Percentiles rank a stretch among this genome's conserved stretches.
Evolutionary conservation across 2,888 invertebrate species (phyloP).

Genomic region (Hypolimnas misippus): DNA sequence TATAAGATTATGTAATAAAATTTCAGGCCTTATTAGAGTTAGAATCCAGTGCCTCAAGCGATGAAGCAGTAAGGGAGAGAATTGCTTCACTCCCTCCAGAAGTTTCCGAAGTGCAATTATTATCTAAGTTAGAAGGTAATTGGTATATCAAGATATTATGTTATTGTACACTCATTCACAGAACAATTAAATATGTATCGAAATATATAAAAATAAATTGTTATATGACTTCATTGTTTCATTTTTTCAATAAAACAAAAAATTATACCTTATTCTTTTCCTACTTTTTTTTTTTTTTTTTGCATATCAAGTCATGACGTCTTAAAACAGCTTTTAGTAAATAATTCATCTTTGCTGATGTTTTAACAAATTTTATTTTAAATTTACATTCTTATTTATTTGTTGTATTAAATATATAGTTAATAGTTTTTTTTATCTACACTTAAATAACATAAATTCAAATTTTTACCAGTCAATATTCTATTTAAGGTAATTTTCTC

Average conservation of each 20-base stretch:
- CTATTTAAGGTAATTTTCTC: too few species aligned
- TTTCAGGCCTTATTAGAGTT: slow-evolving; percentile 89
- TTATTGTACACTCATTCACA: slow-evolving; percentile 24
- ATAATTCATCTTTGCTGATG: too few species aligned
- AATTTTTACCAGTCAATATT: too few species aligned
- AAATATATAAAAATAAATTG: slow-evolving; percentile 44
- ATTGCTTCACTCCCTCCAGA: slow-evolving; percentile 97
- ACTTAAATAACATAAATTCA: too few species aligned
- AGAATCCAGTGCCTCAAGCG: slow-evolving; percentile 97
- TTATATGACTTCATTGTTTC: slow-evolving; percentile 47
- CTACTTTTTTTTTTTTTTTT: neutral
- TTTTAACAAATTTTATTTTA: too few species aligned
- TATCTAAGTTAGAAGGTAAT: slow-evolving; percentile 93
- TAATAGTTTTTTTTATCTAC: too few species aligned
- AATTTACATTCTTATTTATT: too few species aligned
- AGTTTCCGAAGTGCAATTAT: slow-evolving; percentile 94
- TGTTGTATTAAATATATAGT: too few species aligned
- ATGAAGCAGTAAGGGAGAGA: slow-evolving; percentile 95
- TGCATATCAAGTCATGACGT: neutral
- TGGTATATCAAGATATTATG: slow-evolving; percentile 32
- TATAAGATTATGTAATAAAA: too few species aligned
- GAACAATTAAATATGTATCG: slow-evolving; percentile 38
- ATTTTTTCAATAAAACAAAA: slow-evolving; percentile 42
- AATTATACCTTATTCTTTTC: slow-evolving; percentile 24
- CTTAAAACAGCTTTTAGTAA: too few species aligned